Evolutionary conservation across 2,888 invertebrate genomes (phyloP), one percentile per base, ranked within the genome.

Genomic region (Pachycephus smyrnensis): DNA sequence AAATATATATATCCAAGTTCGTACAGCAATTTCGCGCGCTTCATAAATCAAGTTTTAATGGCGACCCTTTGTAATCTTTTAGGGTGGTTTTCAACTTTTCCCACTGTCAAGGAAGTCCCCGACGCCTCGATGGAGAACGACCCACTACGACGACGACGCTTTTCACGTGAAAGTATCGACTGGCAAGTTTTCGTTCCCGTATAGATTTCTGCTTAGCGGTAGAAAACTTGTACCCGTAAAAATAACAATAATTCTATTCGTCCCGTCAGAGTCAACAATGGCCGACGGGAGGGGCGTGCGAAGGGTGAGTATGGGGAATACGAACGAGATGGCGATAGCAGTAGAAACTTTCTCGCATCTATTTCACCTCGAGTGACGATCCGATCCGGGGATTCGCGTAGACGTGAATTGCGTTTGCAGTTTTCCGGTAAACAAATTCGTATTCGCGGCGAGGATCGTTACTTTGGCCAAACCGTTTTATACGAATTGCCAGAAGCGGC

Each of bases 241-340:
- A 86, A 83, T 85, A 86, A 86, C 84, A 84, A 85, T 85, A 84
- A 85, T 86, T 85, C 81, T 79, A 82, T 83, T 82, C 79, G 80
- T 36, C 80, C 78, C 76, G 80, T 68, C 69, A 75, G 79, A 84
- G 85, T 86, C 84, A 86, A 86, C 85, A 86, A 85, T 84, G 78
- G 78, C 73, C 77, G 79, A 73, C 69, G 79, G 73, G 79, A 73
- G 75, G 75, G 33, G 37, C 55, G 75, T 68, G 77, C 33, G 31
- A 73, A 73, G 73, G 75, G 37, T 82, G 73, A 80, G 77, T 80
- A 77, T 77, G 35, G 73, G 77, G 76, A 82, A 81, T 80, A 80
- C 79, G 82, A 84, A 82, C 80, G 69, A 30, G 69, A 30, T 32
- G 69, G 32, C 32, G 69, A 30, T 30, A 69, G 69, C 23, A 31